Conservation (phyloP, 2,888 invertebrate genomes). For the Priocnemis perturbator region DNA sequence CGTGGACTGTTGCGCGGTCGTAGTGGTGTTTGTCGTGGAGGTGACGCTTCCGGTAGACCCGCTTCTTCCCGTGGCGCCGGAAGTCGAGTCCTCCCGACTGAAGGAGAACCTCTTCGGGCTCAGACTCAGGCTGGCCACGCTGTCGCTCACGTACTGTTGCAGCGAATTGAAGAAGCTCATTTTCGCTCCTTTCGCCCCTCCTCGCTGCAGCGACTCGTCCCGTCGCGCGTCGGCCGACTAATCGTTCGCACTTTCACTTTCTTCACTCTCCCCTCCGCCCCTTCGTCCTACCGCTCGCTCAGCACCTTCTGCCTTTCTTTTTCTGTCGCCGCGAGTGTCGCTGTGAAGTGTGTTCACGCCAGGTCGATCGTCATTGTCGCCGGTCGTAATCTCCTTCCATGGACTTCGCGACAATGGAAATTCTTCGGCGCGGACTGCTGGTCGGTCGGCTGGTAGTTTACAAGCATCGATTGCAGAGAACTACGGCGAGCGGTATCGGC, state of each 20-base stretch:
- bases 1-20: slow-evolving; percentile 53
- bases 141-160: slow-evolving; percentile 91
- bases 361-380: slow-evolving; percentile 32
- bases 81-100: slow-evolving; percentile 81
- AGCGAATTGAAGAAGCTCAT: slow-evolving; percentile 93
- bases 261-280: slow-evolving; percentile 8
- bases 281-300: neutral
- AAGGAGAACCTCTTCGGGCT: slow-evolving; percentile 86
- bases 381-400: slow-evolving; percentile 5
- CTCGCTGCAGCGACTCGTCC: neutral
- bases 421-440: slow-evolving; percentile 6
- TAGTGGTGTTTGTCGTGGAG: slow-evolving; percentile 70
- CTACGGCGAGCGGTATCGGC: slow-evolving; percentile 25
- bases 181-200: slow-evolving; percentile 27
- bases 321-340: slow-evolving; percentile 8
- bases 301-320: neutral
- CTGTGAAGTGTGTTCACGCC: neutral
- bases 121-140: slow-evolving; percentile 87
- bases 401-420: slow-evolving; percentile 15
- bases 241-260: neutral
- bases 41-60: slow-evolving; percentile 71
- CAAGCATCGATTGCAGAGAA: slow-evolving; percentile 42
- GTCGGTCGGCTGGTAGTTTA: slow-evolving; percentile 22
- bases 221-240: slow-evolving; percentile 10
- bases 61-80: slow-evolving; percentile 61